Conservation (phyloP, 2,888 invertebrate genomes). For the Oscheius myriophilus region DNA sequence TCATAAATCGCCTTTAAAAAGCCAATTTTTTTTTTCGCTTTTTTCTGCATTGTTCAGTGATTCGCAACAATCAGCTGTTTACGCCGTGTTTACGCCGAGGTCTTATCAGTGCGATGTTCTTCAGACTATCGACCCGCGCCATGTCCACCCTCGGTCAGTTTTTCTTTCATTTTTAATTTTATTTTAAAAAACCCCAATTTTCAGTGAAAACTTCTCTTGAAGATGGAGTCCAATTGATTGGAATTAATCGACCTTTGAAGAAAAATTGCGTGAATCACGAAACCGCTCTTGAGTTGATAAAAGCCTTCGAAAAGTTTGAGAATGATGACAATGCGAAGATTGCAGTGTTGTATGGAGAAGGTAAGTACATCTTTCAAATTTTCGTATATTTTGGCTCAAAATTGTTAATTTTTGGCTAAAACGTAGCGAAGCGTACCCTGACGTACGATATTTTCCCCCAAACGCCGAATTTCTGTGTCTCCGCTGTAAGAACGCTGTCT, state of each 20-base stretch:
- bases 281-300: slow-evolving; percentile 75
- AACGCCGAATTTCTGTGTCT: too few species aligned
- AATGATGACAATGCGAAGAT: slow-evolving; percentile 79
- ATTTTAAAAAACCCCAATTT: background rate
- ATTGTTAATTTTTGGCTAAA: too few species aligned
- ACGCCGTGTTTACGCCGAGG: background rate
- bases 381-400: background rate
- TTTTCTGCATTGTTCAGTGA: too few species aligned
- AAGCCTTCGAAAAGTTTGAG: slow-evolving; percentile 83
- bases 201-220: slow-evolving; percentile 22
- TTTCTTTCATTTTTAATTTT: background rate
- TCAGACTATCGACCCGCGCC: slow-evolving; percentile 15
- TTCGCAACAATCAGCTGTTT: too few species aligned
- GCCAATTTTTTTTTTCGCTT: too few species aligned
- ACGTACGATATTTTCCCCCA: background rate
- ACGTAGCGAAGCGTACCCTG: background rate
- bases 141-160: slow-evolving; percentile 21
- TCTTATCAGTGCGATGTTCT: slow-evolving; percentile 24
- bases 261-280: slow-evolving; percentile 84
- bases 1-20: too few species aligned
- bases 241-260: slow-evolving; percentile 85
- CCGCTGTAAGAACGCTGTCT: too few species aligned
- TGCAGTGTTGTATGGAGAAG: slow-evolving; percentile 83
- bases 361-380: slow-evolving; percentile 14
- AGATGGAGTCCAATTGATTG: slow-evolving; percentile 74